Conservation (phyloP, 2,888 invertebrate genomes). For the Cheilosia vulpina region DNA sequence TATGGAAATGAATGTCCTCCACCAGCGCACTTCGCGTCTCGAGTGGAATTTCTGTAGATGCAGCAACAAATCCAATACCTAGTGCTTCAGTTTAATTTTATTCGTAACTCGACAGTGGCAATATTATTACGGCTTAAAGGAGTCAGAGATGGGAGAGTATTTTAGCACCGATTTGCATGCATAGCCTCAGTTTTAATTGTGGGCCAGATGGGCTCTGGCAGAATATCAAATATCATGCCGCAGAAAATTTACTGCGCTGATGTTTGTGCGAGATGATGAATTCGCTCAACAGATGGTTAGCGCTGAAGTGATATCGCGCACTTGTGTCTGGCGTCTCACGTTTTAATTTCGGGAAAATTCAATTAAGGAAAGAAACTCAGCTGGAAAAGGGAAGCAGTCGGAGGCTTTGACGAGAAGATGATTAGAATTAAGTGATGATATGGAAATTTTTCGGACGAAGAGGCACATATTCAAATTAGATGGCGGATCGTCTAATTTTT, state of each 20-base stretch:
- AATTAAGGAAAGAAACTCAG: constrained; percentile 31
- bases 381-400: neutral
- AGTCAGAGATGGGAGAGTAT: neutral
- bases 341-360: constrained; percentile 36
- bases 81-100: constrained; percentile 43
- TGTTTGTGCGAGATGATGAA: too few relatives aligned
- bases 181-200: constrained; percentile 48
- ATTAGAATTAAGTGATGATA: constrained; percentile 18
- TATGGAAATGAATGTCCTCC: neutral
- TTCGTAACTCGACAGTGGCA: constrained; percentile 9
- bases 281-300: neutral
- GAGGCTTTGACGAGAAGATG: neutral
- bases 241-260: neutral
- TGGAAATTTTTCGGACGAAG: too few relatives aligned
- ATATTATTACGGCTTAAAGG: constrained; percentile 18
- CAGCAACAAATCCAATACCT: constrained; percentile 41
- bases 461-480: too few relatives aligned
- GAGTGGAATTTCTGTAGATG: constrained; percentile 40
- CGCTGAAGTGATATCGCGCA: neutral
- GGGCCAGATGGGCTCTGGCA: constrained; percentile 12
- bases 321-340: constrained; percentile 22
- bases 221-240: constrained; percentile 10
- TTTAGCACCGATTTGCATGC: constrained; percentile 19
- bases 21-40: neutral
- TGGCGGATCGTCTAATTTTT: too few relatives aligned